Base-by-base conservation (phyloP, 1,140 invertebrate genomes). In the Dendrolimus kikuchii region DNA sequence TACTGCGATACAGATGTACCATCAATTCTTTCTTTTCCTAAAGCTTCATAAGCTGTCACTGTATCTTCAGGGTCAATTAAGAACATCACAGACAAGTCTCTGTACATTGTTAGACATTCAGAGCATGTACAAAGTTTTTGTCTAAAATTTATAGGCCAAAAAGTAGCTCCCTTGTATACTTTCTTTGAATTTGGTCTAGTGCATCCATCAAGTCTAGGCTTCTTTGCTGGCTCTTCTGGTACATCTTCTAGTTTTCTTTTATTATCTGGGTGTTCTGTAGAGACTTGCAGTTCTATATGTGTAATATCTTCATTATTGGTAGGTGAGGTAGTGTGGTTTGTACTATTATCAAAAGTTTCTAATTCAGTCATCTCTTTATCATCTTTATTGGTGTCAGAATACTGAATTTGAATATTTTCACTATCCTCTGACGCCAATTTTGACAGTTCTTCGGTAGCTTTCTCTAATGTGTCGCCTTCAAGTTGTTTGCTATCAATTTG, bases 41-140 rank as follows among this genome's bases (percentile, higher is more conserved):
- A 90, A 67, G 93, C 92, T 88, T 98, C 96, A 82, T 99, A 99
- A 1, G 91, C 91, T 55, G 91, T 90, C 0, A 98, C 94, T 36
- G 95, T 96, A 71, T 99, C 97, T 62, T 93, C 90, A 7, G 89
- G 82, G 86, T 98, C 96, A 5, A 93, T 77, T 40, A 99, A 77
- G 84, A 93, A 99, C 45, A 85, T 66, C 7, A 96, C 81, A 38
- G 91, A 88, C 39, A 92, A 81, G 39, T 90, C 86, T 67, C 90
- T 89, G 68, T 96, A 96, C 69, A 93, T 86, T 55, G 89, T 69
- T 64, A 92, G 78, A 66, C 93, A 94, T 46, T 88, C 77, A 45
- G 82, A 74, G 64, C 93, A 95, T 36, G 85, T 89, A 70, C 95
- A 97, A 0, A 97, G 85, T 49, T 91, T 89, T 41, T 90, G 88